Evolutionary conservation across 2,113 vertebrate species (phyloP), one percentile per base, ranked within the genome.

Genomic region (Cinclus cinclus): DNA sequence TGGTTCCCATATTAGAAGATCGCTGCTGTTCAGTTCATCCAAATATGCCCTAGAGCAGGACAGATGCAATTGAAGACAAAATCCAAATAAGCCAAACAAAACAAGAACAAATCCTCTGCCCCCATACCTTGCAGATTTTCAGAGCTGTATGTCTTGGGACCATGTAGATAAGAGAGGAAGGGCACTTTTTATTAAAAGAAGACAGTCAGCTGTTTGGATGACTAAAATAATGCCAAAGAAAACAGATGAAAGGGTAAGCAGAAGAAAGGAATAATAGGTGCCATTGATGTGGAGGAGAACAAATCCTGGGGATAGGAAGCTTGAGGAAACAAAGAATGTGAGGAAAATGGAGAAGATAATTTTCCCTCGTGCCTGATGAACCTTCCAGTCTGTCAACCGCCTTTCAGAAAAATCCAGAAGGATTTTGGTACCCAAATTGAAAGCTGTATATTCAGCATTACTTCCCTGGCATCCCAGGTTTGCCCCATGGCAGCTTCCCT

Each of bases 161-260:
- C 1, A 1, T 31, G 58, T 65, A 52, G 47, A 7, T 75, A n/a
- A 65, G 67, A 67, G 37, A 73, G 69, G 89, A 87, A 76, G 30
- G 55, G 31, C n/a, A 21, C 23, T 60, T 65, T 28, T 74, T 79
- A 79, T 84, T 79, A 71, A 92, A 52, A 47, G 49, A 82, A 89
- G 78, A 73, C 89, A 84, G 58, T 67, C n/a, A 64, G 41, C 46
- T 41, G 28, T 87, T 88, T 6, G 9, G 23, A 33, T 73, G 56
- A n/a, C 33, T 62, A 49, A 82, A 93, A 85, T 83, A 87, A 85
- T 60, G 76, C 59, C 55, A 90, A 90, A 86, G 73, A 53, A 92
- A 86, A 47, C 83, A 80, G 60, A 49, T 63, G 30, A 90, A 41
- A 78, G 53, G 20, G 44, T 71, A 83, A 84, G 56, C 7, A 65